A percentile compares a stretch with the other conserved stretches of the same genome.
Evolutionary conservation across 2,113 vertebrate genomes (phyloP).

Genomic region (Trematocara zebra): DNA sequence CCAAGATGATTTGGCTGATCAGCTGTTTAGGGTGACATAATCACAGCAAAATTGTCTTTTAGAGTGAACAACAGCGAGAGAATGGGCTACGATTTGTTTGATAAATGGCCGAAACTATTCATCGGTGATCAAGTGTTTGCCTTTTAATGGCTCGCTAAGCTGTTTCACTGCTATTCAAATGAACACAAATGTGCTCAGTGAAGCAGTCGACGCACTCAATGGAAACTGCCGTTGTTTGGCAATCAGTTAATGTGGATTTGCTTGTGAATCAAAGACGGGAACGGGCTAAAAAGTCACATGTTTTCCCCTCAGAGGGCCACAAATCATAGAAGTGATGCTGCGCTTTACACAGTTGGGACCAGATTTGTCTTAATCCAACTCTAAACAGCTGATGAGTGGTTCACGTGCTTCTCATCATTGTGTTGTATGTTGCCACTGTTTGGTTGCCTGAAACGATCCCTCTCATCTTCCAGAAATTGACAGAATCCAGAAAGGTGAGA

Average conservation of each 20-base stretch:
- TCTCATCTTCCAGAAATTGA: constrained; percentile 84
- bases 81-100: background rate
- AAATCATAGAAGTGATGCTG: background rate
- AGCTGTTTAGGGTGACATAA: background rate
- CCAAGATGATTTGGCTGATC: background rate
- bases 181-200: background rate
- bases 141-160: background rate
- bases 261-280: background rate
- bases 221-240: background rate
- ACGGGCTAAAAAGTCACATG: background rate
- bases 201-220: background rate
- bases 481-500: constrained; percentile 89
- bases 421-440: background rate
- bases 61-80: background rate
- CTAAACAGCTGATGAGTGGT: background rate
- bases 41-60: background rate
- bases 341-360: background rate
- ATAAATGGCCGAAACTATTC: background rate
- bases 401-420: background rate
- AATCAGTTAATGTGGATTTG: background rate
- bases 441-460: background rate
- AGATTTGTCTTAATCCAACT: background rate
- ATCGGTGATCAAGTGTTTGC: background rate
- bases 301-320: background rate
- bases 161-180: background rate